Base-by-base conservation (phyloP, 2,888 invertebrate genomes). In the Metopia argyrocephala region DNA sequence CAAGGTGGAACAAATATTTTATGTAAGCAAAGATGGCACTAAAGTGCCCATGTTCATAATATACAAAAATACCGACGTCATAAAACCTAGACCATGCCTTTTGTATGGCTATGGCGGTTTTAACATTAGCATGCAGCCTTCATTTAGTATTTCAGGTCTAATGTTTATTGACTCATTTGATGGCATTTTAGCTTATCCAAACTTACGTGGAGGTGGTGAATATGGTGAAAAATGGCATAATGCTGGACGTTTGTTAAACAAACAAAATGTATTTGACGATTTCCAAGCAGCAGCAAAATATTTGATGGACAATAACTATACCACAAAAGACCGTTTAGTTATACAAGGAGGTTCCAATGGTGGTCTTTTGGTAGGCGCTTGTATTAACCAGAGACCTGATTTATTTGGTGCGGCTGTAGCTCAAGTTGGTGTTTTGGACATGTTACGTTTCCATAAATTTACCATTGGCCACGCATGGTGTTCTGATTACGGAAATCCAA, bases 201-300 rank as follows among this genome's bases (percentile, higher is more conserved):
- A 99, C 91, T 95, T 99, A 70, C 93, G 99, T 61, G 99, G 99
- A 69, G 99, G 99, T 87, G 98, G 98, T 1, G 99, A 99, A 90
- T 99, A 98, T 90, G 99, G 99, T 52, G 97, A 98, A 90, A 94
- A 94, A 85, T 99, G 99, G 99, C 98, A 99, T 91, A 96, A 98
- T 89, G 96, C 93, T 5, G 99, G 98, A 2, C 94, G 96, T 23
- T 92, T 96, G 81, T 93, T 94, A 3, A 97, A 98, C 88, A 99
- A 99, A 89, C 98, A 99, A 91, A 99, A 99, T 91, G 96, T 95
- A 57, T 99, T 99, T 90, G 96, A 98, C 91, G 99, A 99, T 92
- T 98, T 99, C 91, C 96, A 96, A 88, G 92, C 93, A 70, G 98
- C 98, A 1, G 98, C 96, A 0, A 94, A 98, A 90, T 97, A 95